These are phyloP conservation scores for Ciconia maguari DNA, from an alignment of 2,113 vertebrate species.

Conservation along the genomic window DNA sequence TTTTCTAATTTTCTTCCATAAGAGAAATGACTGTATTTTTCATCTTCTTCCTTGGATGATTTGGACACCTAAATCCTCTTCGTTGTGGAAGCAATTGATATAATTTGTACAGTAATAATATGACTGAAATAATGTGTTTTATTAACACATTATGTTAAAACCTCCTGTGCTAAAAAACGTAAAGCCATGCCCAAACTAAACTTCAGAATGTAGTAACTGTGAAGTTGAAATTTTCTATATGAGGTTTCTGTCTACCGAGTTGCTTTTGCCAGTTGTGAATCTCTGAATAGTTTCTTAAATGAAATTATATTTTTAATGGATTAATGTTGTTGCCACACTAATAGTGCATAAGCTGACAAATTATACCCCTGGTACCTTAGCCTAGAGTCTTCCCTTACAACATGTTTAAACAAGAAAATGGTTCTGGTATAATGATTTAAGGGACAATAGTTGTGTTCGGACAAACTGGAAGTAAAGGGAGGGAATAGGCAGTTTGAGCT, in stretches of 20 bases:
- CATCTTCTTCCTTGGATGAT: neutral
- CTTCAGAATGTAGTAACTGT: neutral
- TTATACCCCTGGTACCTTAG: neutral
- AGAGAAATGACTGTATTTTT: neutral
- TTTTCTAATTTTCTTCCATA: neutral
- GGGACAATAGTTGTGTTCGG: neutral
- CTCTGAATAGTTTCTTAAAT: neutral
- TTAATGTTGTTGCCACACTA: neutral
- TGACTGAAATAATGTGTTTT: neutral
- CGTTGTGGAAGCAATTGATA: neutral
- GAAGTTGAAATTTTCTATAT: neutral
- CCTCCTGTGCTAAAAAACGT: fast-evolving
- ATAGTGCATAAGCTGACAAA: neutral
- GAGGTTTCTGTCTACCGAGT: neutral
- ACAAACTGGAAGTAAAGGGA: conserved; percentile 9
- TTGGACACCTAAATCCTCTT: neutral
- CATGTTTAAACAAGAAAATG: neutral
- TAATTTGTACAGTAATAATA: neutral
- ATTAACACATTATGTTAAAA: neutral
- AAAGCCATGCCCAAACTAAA: neutral
- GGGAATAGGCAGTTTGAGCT: neutral
- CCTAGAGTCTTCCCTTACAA: neutral
- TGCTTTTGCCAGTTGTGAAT: neutral
- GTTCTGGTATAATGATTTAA: neutral
- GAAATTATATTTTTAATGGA: neutral